Base-by-base conservation (phyloP, 1,140 invertebrate genomes). In the Polypedilum vanderplanki region DNA sequence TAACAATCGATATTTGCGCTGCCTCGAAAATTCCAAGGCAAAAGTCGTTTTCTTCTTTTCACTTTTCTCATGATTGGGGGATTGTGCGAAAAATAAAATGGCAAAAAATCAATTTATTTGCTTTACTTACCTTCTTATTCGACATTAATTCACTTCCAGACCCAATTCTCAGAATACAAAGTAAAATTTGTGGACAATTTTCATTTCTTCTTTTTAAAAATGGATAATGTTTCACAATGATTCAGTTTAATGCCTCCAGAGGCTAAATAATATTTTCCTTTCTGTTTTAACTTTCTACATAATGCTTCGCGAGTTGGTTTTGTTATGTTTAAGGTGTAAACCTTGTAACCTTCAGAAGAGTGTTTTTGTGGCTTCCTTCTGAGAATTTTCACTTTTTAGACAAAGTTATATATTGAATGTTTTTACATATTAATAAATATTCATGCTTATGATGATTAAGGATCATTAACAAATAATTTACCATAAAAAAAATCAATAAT, bases 281-380 rank as follows among this genome's bases (percentile, higher is more conserved):
- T 4, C 4, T 41, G 10, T 41, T 41, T 41, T 41, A 46, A 46
- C 41, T 57, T 57, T 46, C 41, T n/a, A 57, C 46, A 57, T 57
- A 57, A 57, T 57, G 46, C 46, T 12, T 57, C 24, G 5, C 24
- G 5, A 33, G 5, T 12, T 57, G 46, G 9, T 4, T 4, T 12
- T 57, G 46, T n/a, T n/a, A n/a, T 57, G 46, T n/a, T n/a, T 57
- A 57, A 70, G 65, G 17, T 70, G 65, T 70, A 70, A 70, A 70
- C 17, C 20, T 22, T 17, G 18, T 70, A 70, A 70, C 65, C 65
- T 70, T 70, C 65, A 18, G 10, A 12, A 18, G 10, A 12, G 12
- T 57, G 46, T n/a, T 57, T 57, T n/a, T 57, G 12, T 57, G 46
- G 46, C 46, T 57, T 57, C 46, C 46, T 57, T 57, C 46, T 57